Percentiles rank a stretch among this genome's conserved stretches.
phyloP scores from a whole-genome alignment of 2,113 vertebrate species.

The Pangasianodon hypophthalmus region DNA sequence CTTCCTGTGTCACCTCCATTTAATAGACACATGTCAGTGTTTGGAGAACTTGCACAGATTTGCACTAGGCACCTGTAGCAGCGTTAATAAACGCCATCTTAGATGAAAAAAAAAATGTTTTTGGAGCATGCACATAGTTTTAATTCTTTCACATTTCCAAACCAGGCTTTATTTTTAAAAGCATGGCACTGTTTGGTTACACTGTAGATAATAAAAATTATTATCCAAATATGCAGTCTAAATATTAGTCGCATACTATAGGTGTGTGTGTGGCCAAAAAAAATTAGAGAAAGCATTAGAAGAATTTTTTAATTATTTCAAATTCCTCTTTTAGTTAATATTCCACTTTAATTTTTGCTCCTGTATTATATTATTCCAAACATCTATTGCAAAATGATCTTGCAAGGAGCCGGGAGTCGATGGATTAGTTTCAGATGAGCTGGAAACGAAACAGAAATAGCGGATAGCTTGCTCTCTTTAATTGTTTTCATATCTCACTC shows the following conservation, averaged over 20 bases:
- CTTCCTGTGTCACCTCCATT: neutral
- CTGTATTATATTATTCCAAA: constrained; percentile 34
- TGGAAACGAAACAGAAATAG: constrained; percentile 63
- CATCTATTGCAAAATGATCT: constrained; percentile 5
- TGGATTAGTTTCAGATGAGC: constrained; percentile 56
- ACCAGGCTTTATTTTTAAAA: constrained; percentile 36
- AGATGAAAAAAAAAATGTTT: neutral
- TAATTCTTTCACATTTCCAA: neutral
- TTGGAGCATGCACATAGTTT: neutral
- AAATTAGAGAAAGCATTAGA: constrained; percentile 26
- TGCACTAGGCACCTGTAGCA: constrained; percentile 22
- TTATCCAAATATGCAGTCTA: constrained; percentile 41
- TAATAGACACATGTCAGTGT: neutral
- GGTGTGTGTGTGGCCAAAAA: constrained; percentile 5
- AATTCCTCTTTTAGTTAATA: constrained; percentile 18
- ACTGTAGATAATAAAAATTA: constrained; percentile 15
- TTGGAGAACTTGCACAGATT: neutral
- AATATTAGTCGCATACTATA: constrained; percentile 34
- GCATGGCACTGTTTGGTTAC: constrained; percentile 15
- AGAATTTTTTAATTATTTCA: constrained; percentile 36
- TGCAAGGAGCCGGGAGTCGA: constrained; percentile 32
- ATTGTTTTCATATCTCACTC: constrained; percentile 63
- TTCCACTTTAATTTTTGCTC: constrained; percentile 32
- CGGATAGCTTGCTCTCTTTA: constrained; percentile 50
- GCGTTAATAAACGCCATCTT: neutral